Evolutionary conservation across 1,140 invertebrate genomes (phyloP).

Genomic region (Zaprionus ghesquierei): DNA sequence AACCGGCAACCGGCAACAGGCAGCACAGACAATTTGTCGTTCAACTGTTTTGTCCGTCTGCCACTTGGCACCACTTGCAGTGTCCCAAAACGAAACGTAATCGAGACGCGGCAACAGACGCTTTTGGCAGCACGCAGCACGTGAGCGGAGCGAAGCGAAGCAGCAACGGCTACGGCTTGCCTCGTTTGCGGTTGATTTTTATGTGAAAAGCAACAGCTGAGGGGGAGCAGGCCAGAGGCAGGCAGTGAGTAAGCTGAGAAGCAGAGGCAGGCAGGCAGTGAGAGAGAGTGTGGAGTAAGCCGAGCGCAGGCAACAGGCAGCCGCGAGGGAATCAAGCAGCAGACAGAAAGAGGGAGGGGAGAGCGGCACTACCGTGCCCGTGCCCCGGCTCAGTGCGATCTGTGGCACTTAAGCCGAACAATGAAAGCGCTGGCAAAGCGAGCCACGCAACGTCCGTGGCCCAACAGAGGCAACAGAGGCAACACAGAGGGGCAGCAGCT

Average conservation of each 20-base stretch:
- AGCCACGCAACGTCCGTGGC: constrained; percentile 53
- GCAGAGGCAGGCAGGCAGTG: too few species aligned
- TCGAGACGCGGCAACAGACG: constrained; percentile 54
- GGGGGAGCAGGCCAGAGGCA: too few species aligned
- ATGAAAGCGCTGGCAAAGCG: constrained; percentile 63
- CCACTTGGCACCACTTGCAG: constrained; percentile 56
- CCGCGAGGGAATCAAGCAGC: neutral
- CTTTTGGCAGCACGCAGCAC: constrained; percentile 78
- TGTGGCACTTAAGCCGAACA: constrained; percentile 69
- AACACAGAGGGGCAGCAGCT: neutral
- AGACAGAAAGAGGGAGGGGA: neutral
- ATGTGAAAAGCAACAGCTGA: neutral
- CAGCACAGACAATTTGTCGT: constrained; percentile 75
- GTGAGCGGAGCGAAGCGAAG: too few species aligned
- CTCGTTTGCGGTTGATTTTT: constrained; percentile 38
- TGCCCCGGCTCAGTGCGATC: constrained; percentile 23
- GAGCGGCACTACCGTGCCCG: too few species aligned
- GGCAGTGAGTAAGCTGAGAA: too few species aligned
- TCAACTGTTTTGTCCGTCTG: constrained; percentile 41
- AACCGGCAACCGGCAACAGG: constrained; percentile 36
- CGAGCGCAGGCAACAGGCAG: too few species aligned
- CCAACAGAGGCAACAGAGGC: neutral
- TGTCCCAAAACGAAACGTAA: constrained; percentile 73
- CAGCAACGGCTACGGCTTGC: constrained; percentile 12
- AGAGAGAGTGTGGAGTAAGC: too few species aligned